These are phyloP conservation scores for Medauroidea extradentata DNA, from an alignment of 1,140 invertebrate genomes.

Conservation along the genomic window DNA sequence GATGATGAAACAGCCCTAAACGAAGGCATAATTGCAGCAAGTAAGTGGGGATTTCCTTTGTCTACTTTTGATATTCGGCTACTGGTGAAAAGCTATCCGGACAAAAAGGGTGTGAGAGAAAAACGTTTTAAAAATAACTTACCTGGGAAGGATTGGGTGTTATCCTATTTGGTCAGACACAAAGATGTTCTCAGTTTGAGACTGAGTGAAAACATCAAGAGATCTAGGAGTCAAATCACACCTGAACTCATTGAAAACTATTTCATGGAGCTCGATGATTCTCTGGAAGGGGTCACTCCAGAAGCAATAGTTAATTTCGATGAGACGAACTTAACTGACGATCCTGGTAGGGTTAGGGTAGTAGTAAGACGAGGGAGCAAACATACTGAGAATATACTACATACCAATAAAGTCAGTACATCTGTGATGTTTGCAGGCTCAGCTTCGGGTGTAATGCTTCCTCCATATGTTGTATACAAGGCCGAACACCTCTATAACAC, in stretches of 20 bases:
- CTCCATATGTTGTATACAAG: slow-evolving; percentile 39
- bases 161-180: background rate
- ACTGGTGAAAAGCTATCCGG: no score
- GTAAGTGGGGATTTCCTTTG: no score
- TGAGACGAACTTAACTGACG: slow-evolving; percentile 42
- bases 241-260: background rate
- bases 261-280: background rate
- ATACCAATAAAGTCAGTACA: slow-evolving; percentile 20
- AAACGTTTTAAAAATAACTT: background rate
- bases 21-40: no score
- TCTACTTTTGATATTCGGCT: no score
- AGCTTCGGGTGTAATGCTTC: slow-evolving; percentile 29
- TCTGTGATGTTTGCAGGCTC: slow-evolving; percentile 35
- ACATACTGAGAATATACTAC: slow-evolving; percentile 36
- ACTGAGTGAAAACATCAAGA: background rate
- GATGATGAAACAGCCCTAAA: no score
- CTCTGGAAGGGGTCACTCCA: slow-evolving; percentile 9
- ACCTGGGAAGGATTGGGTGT: background rate
- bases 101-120: no score
- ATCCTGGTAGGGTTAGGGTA: slow-evolving; percentile 37
- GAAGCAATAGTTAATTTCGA: slow-evolving; percentile 23
- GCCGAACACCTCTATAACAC: slow-evolving; percentile 28
- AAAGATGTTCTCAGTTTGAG: background rate
- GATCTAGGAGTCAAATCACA: background rate
- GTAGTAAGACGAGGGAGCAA: slow-evolving; percentile 33